Evolutionary conservation across 1,140 invertebrate genomes (phyloP), one percentile per base, ranked within the genome.

Genomic region (Arion vulgaris): DNA sequence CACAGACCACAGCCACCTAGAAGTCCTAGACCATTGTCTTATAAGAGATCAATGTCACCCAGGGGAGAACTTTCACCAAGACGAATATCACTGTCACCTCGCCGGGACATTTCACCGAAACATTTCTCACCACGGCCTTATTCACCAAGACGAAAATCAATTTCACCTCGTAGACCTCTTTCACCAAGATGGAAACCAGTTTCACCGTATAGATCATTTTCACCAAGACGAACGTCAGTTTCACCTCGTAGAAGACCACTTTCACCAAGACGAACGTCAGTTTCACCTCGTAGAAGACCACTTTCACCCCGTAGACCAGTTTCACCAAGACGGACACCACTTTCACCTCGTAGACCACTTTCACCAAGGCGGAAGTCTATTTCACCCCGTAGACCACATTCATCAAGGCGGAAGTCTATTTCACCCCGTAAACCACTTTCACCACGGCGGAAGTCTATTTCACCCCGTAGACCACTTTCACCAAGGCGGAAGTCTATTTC

Each of bases 21-120:
- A 57, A 15, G 9, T 4, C 53, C 53, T 57, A 9, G 4, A 1
- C 53, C 4, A n/a, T n/a, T 19, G 19, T 57, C 53, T 23, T 57
- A 57, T n/a, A 57, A 57, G 53, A 66, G 62, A 34, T 66, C 53
- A 23, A 23, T 57, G 53, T 57, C 62, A 32, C 62, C 62, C 11
- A 66, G 51, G 36, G 66, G 78, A 28, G 34, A 38, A 2, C 34
- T 80, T 19, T 80, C 68, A 23, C 78, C 78, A 39, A 66, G 32
- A 53, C 51, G 76, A n/a, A 62, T 13, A 62, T 38, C 53, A 23
- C 53, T n/a, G 26, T 45, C 41, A 45, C 41, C 41, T 45, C 15
- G 15, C 41, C 5, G 5, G 5, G 41, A 5, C 41, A 5, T 57
- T 11, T 57, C 77, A 28, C 28, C 45, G 17, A 57, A 32, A 28